Conservation (phyloP, 2,113 vertebrate genomes). For the Oplegnathus fasciatus region DNA sequence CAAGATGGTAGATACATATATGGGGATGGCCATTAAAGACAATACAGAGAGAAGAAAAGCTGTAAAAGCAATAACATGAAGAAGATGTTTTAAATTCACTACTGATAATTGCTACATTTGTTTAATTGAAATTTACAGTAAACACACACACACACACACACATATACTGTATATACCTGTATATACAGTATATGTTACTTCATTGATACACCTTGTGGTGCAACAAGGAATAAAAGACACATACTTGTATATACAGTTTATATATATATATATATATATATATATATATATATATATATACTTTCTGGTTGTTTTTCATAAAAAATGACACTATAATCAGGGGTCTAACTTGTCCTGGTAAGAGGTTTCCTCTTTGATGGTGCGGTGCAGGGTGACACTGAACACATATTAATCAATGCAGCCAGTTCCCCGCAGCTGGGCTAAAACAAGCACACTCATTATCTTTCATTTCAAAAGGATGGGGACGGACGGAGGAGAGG, state of each 20-base stretch:
- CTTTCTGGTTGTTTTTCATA: neutral
- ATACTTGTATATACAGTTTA: no score
- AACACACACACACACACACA: neutral
- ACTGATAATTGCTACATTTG: neutral
- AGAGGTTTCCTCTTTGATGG: constrained; percentile 64
- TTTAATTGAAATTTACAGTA: neutral
- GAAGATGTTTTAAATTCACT: neutral
- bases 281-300: neutral
- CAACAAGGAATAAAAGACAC: no score
- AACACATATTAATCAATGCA: constrained; percentile 76
- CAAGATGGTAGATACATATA: neutral
- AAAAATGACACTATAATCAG: neutral
- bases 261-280: neutral
- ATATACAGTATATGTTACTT: no score
- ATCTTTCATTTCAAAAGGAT: constrained; percentile 78
- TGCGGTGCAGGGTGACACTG: constrained; percentile 53
- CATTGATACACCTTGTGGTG: no score
- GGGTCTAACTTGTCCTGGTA: constrained; percentile 10
- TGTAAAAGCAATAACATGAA: neutral
- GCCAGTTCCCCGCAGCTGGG: constrained; percentile 70
- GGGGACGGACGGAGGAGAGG: constrained; percentile 58
- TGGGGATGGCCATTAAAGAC: neutral
- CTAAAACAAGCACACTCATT: constrained; percentile 76
- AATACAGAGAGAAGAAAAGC: neutral
- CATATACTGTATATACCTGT: no score